phyloP scores from a whole-genome alignment of 1,140 invertebrate genomes.

The Varroa destructor region DNA sequence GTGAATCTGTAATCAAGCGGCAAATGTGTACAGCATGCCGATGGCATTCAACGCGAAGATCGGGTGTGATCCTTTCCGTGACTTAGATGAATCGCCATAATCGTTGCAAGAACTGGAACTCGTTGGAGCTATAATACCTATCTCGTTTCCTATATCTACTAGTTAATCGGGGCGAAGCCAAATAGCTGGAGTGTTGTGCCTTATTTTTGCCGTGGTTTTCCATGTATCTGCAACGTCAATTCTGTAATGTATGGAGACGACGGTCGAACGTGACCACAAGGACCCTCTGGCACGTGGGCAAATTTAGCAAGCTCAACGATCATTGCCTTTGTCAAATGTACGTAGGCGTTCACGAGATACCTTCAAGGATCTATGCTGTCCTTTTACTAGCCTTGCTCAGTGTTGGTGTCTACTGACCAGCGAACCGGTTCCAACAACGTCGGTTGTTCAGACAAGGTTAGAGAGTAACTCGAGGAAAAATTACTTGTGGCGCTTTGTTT shows the following conservation, averaged over 20 bases:
- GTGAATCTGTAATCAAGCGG: too few relatives aligned
- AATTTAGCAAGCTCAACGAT: too few relatives aligned
- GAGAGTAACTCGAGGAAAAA: neutral
- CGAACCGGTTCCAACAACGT: neutral
- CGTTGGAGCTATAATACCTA: neutral
- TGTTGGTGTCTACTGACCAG: neutral
- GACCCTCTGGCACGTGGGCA: too few relatives aligned
- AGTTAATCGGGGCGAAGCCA: neutral
- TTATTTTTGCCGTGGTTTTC: neutral
- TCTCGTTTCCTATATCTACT: slow-evolving; percentile 3
- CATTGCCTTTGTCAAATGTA: neutral
- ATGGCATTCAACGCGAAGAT: too few relatives aligned
- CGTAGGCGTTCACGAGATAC: neutral
- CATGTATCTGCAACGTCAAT: neutral
- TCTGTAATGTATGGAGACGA: neutral
- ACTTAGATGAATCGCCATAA: too few relatives aligned
- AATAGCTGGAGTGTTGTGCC: neutral
- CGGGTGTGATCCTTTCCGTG: too few relatives aligned
- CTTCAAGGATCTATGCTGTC: neutral
- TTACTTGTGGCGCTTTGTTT: neutral
- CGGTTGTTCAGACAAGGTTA: neutral
- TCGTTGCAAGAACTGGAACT: too few relatives aligned
- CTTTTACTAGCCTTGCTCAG: neutral
- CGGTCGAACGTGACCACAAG: too few relatives aligned
- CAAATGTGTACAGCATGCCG: too few relatives aligned